These are phyloP conservation scores for Patella depressa DNA, from an alignment of 2,888 invertebrate genomes.

Conservation along the genomic window DNA sequence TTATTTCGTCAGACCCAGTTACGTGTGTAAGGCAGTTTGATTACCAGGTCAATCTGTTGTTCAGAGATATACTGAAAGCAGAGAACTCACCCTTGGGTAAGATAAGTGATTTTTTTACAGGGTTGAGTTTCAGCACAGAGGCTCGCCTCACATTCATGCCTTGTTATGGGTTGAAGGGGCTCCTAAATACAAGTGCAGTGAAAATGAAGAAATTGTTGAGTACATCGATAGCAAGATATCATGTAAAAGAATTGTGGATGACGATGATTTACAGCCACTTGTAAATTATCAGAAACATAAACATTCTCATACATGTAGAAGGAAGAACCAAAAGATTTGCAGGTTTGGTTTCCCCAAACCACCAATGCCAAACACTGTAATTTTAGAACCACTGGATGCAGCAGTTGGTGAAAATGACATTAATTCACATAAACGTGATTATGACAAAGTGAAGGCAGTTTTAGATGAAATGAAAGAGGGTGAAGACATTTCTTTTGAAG, in stretches of 20 bases:
- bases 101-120: constrained; percentile 40
- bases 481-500: neutral
- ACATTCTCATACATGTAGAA: no score
- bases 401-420: no score
- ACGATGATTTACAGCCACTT: no score
- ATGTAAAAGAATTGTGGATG: constrained; percentile 29
- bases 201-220: constrained; percentile 30
- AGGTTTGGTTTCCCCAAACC: constrained; percentile 15
- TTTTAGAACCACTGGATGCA: constrained; percentile 13
- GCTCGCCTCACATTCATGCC: constrained; percentile 46
- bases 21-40: constrained; percentile 49
- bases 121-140: constrained; percentile 52
- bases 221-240: constrained; percentile 31
- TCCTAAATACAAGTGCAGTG: constrained; percentile 30
- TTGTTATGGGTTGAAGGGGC: constrained; percentile 43
- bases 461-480: no score
- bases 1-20: constrained; percentile 45
- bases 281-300: no score
- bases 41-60: constrained; percentile 37
- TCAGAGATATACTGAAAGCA: constrained; percentile 25
- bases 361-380: neutral
- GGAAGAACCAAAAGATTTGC: neutral
- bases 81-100: constrained; percentile 37
- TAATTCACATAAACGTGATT: no score
- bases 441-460: neutral